phyloP scores from a whole-genome alignment of 2,113 vertebrate species.

The Chaenogobius annularis region DNA sequence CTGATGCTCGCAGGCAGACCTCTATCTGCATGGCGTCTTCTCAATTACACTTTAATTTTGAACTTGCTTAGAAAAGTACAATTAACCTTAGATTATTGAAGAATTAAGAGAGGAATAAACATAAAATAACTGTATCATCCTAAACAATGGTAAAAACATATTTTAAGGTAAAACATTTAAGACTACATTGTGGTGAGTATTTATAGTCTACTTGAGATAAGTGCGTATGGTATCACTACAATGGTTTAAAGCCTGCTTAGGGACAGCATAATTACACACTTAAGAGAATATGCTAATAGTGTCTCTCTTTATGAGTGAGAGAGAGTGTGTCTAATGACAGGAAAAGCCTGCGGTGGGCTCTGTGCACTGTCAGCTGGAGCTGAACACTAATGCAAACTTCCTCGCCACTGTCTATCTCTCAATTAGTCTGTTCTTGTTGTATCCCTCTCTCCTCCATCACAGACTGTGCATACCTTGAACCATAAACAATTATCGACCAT shows the following conservation, averaged over 20 bases:
- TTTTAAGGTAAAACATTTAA: conserved; percentile 37
- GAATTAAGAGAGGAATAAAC: conserved; percentile 36
- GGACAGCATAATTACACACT: conserved; percentile 71
- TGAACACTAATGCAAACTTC: conserved; percentile 23
- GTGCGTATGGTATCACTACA: conserved; percentile 51
- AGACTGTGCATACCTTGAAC: conserved; percentile 21
- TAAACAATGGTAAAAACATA: conserved; percentile 11
- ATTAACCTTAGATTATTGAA: conserved; percentile 46
- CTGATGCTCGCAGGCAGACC: conserved; percentile 17
- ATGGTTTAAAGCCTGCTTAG: conserved; percentile 64
- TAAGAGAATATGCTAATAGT: conserved; percentile 68
- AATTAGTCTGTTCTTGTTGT: conserved; percentile 8
- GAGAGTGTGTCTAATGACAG: conserved; percentile 64
- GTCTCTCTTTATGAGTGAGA: conserved; percentile 36
- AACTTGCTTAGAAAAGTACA: conserved; percentile 26
- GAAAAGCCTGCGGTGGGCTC: conserved; percentile 48
- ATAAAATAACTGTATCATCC: conserved; percentile 25
- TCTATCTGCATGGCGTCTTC: conserved; percentile 32
- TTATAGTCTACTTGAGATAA: conserved; percentile 52
- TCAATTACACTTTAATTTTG: conserved; percentile 37
- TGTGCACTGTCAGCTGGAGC: conserved; percentile 24
- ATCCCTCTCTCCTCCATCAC: conserved; percentile 11
- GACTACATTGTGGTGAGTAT: conserved; percentile 35
- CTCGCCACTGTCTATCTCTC: conserved; percentile 13
- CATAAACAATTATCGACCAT: conserved; percentile 4